Evolutionary conservation across 2,113 vertebrate species (phyloP).

Genomic region (Grammomys surdaster): DNA sequence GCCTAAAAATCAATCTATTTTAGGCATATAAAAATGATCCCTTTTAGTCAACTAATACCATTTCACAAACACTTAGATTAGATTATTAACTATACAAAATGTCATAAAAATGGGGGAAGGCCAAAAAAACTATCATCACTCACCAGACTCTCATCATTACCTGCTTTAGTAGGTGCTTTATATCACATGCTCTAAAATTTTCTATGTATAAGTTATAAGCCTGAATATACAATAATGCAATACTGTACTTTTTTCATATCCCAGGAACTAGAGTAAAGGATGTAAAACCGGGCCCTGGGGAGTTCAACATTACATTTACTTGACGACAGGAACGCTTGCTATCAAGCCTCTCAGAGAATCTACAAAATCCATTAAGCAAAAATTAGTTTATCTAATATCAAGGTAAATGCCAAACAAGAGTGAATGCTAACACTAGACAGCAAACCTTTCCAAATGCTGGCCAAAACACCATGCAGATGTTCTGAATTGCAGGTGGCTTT

Average conservation of each 20-base stretch:
- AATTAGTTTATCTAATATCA: constrained; percentile 72
- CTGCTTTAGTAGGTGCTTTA: constrained; percentile 47
- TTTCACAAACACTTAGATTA: neutral
- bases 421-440: constrained; percentile 65
- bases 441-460: constrained; percentile 12
- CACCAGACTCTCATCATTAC: neutral
- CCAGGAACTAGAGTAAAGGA: constrained; percentile 61
- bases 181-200: constrained; percentile 52
- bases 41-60: constrained; percentile 37
- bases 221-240: neutral
- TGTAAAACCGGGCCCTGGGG: neutral
- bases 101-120: constrained; percentile 48
- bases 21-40: neutral
- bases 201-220: constrained; percentile 12
- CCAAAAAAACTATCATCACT: constrained; percentile 49
- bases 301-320: constrained; percentile 58
- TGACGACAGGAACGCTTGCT: constrained; percentile 52
- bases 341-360: constrained; percentile 68
- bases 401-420: constrained; percentile 77
- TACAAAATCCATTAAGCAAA: constrained; percentile 74
- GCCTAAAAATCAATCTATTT: neutral
- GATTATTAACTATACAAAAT: neutral
- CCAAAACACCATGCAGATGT: constrained; percentile 72
- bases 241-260: neutral
- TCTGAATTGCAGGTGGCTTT: constrained; percentile 74